A percentile compares a stretch with the other conserved stretches of the same genome.
Conservation (phyloP, 2,888 invertebrate genomes). For the Cheilosia variabilis region DNA sequence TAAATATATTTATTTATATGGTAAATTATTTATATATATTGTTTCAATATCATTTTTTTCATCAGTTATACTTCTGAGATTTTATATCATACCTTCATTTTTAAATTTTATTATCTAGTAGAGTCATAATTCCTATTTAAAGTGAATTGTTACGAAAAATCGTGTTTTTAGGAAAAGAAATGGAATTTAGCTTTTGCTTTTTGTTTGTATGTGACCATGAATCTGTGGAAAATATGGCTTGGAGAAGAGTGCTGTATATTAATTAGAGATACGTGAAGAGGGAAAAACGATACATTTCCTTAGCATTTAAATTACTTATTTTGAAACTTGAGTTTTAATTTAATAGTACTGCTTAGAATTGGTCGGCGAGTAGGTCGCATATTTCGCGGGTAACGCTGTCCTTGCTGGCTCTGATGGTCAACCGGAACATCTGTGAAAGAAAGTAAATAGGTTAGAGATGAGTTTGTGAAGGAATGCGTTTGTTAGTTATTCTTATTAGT, state of each 20-base stretch:
- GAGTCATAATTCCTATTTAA: slow-evolving; percentile 67
- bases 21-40: slow-evolving; percentile 62
- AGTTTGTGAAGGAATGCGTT: neutral
- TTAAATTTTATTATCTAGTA: slow-evolving; percentile 66
- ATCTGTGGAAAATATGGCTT: slow-evolving; percentile 62
- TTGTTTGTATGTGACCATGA: slow-evolving; percentile 51
- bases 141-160: slow-evolving; percentile 59
- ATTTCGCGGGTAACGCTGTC: slow-evolving; percentile 96
- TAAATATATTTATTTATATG: slow-evolving; percentile 77
- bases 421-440: slow-evolving; percentile 95
- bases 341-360: slow-evolving; percentile 89
- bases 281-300: slow-evolving; percentile 44
- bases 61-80: slow-evolving; percentile 64
- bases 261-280: slow-evolving; percentile 61
- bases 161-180: slow-evolving; percentile 43
- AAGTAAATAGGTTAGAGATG: neutral
- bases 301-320: slow-evolving; percentile 34
- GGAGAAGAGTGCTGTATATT: slow-evolving; percentile 60
- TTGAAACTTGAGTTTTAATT: slow-evolving; percentile 45
- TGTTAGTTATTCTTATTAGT: neutral
- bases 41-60: slow-evolving; percentile 61
- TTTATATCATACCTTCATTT: slow-evolving; percentile 49
- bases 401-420: slow-evolving; percentile 98
- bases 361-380: slow-evolving; percentile 96
- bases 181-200: slow-evolving; percentile 5